Percentiles rank a stretch among this genome's conserved stretches.
Conservation (phyloP, 2,888 invertebrate species). For the Anthrax anthrax region DNA sequence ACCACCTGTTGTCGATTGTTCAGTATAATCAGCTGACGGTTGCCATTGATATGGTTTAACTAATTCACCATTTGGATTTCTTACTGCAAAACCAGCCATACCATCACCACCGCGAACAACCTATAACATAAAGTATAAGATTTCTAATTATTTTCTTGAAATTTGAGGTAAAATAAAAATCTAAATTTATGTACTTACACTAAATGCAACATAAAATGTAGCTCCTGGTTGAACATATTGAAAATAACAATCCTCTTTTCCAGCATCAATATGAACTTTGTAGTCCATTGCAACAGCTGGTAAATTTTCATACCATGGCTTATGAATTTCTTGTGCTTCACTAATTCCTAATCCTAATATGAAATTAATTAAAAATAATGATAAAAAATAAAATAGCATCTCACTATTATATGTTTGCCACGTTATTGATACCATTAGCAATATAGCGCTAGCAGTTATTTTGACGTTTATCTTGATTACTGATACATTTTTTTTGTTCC, state of each 20-base stretch:
- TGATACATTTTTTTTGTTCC: no score
- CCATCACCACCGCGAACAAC: slow-evolving; percentile 87
- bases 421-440: slow-evolving; percentile 23
- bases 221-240: slow-evolving; percentile 87
- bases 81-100: slow-evolving; percentile 82
- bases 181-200: slow-evolving; percentile 42
- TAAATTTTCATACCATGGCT: slow-evolving; percentile 72
- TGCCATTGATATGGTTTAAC: slow-evolving; percentile 87
- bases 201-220: slow-evolving; percentile 86
- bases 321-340: slow-evolving; percentile 35
- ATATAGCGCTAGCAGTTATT: neutral
- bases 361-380: slow-evolving; percentile 15
- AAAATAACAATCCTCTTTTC: slow-evolving; percentile 88
- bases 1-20: slow-evolving; percentile 63
- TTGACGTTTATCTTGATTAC: neutral
- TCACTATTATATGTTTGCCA: slow-evolving; percentile 19
- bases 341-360: slow-evolving; percentile 16
- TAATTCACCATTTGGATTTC: slow-evolving; percentile 69
- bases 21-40: slow-evolving; percentile 78
- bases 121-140: slow-evolving; percentile 35
- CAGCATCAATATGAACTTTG: slow-evolving; percentile 88
- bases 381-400: slow-evolving; percentile 7
- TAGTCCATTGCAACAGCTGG: slow-evolving; percentile 94
- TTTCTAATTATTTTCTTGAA: neutral
- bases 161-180: no score